A percentile compares a stretch with the other conserved stretches of the same genome.
Conservation (phyloP, 1,140 invertebrate genomes). For the Drosophila nigromelanica region DNA sequence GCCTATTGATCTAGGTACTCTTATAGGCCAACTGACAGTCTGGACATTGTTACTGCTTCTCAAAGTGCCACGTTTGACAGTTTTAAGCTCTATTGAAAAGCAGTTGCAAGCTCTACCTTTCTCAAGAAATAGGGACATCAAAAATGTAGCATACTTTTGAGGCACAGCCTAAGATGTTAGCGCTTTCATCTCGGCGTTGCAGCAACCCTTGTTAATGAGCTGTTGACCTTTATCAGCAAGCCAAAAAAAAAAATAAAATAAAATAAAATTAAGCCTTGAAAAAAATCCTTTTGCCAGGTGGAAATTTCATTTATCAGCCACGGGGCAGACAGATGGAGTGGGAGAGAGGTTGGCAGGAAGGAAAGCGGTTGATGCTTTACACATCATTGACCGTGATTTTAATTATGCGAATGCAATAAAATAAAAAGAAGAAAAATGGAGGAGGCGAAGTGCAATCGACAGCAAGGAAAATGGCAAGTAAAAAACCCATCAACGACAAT, state of each 20-base stretch:
- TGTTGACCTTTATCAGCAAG: slow-evolving; percentile 44
- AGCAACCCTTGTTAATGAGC: slow-evolving; percentile 46
- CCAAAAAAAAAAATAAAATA: slow-evolving; percentile 21
- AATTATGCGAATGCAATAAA: slow-evolving; percentile 46
- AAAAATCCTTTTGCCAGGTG: slow-evolving; percentile 20
- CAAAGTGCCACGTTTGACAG: neutral
- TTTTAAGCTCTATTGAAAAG: neutral
- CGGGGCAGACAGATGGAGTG: neutral
- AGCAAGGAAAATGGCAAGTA: slow-evolving; percentile 2
- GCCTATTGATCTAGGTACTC: too few species aligned
- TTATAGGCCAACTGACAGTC: neutral
- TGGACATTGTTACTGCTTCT: neutral
- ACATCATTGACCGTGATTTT: slow-evolving; percentile 59
- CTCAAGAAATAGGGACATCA: neutral
- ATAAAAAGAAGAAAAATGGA: slow-evolving; percentile 5
- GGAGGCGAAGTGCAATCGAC: slow-evolving; percentile 6
- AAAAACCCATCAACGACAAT: slow-evolving; percentile 51
- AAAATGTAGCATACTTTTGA: slow-evolving; percentile 3
- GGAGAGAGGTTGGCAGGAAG: neutral
- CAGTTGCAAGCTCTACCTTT: neutral
- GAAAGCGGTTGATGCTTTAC: slow-evolving; percentile 23
- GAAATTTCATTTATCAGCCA: slow-evolving; percentile 41
- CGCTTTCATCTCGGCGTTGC: neutral
- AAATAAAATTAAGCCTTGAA: slow-evolving; percentile 12
- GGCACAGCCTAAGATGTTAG: slow-evolving; percentile 20